A percentile compares a stretch with the other conserved stretches of the same genome.
phyloP scores from a whole-genome alignment of 2,113 vertebrate genomes.

The Trematomus loennbergii region DNA sequence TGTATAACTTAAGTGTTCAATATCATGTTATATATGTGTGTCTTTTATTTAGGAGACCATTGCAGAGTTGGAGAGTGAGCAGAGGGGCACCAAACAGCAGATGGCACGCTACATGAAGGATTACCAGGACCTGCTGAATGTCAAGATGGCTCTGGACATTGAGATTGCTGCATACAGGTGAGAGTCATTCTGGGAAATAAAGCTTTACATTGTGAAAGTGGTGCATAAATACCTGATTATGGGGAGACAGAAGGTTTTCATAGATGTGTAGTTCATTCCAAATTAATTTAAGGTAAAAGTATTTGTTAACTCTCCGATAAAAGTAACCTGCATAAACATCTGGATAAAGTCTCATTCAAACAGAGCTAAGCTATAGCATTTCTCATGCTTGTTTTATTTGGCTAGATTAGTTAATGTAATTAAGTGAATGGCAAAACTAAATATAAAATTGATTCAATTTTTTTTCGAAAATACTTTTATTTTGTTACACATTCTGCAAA shows the following conservation, averaged over 20 bases:
- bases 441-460: background rate
- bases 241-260: background rate
- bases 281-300: background rate
- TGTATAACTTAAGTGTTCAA: background rate
- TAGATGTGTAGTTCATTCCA: background rate
- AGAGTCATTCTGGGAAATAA: background rate
- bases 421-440: background rate
- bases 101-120: slow-evolving; percentile 81
- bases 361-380: background rate
- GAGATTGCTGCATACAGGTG: slow-evolving; percentile 87
- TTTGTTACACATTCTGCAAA: background rate
- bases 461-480: background rate
- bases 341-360: too few species aligned
- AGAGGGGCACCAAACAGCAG: slow-evolving; percentile 81
- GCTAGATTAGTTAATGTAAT: background rate
- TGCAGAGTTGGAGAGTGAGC: slow-evolving; percentile 80
- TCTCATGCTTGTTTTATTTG: background rate
- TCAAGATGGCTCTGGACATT: slow-evolving; percentile 88
- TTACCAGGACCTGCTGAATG: slow-evolving; percentile 80
- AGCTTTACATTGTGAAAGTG: too few species aligned
- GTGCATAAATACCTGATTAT: background rate
- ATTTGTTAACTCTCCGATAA: background rate
- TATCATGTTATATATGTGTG: background rate
- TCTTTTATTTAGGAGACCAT: slow-evolving; percentile 75
- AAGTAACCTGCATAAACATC: too few species aligned